A percentile compares a stretch with the other conserved stretches of the same genome.
Conservation (phyloP, 2,888 invertebrate genomes). For the Caenorhabditis panamensis region DNA sequence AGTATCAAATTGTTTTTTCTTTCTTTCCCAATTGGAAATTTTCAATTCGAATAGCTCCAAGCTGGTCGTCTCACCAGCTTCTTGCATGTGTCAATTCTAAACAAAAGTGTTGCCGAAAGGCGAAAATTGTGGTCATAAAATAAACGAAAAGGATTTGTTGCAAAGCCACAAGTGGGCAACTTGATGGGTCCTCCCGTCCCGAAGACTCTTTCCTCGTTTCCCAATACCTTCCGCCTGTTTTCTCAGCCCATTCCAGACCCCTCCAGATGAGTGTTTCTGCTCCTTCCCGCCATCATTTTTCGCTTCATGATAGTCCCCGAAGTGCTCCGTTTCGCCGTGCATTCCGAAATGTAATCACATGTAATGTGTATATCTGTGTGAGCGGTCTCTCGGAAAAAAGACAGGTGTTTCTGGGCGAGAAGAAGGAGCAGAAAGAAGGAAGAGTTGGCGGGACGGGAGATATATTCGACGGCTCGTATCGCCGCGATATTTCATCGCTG, state of each 20-base stretch:
- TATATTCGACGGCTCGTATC: constrained; percentile 44
- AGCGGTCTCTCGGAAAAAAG: constrained; percentile 42
- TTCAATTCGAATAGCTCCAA: not conserved
- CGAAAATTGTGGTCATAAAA: constrained; percentile 21
- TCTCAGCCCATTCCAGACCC: not conserved
- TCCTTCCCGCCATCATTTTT: constrained; percentile 4
- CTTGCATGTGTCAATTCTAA: constrained; percentile 12
- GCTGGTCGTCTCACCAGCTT: not conserved
- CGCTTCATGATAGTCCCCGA: constrained; percentile 9
- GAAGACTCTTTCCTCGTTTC: not conserved
- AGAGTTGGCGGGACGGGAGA: constrained; percentile 9
- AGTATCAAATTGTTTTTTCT: not conserved
- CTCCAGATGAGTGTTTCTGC: not conserved
- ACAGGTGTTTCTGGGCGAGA: constrained; percentile 45
- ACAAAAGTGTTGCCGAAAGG: constrained; percentile 31
- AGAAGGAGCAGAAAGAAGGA: not conserved
- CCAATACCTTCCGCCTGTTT: no score
- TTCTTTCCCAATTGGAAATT: no score
- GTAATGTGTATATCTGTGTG: constrained; percentile 46
- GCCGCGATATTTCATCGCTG: constrained; percentile 50
- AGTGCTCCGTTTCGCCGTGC: not conserved
- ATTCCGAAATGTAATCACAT: constrained; percentile 56
- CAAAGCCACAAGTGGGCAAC: constrained; percentile 17
- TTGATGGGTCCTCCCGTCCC: constrained; percentile 9
- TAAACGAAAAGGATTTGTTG: constrained; percentile 32